These are phyloP conservation scores for Rousettus leschenaultii DNA, from an alignment of 2,113 vertebrate species.

Conservation along the genomic window DNA sequence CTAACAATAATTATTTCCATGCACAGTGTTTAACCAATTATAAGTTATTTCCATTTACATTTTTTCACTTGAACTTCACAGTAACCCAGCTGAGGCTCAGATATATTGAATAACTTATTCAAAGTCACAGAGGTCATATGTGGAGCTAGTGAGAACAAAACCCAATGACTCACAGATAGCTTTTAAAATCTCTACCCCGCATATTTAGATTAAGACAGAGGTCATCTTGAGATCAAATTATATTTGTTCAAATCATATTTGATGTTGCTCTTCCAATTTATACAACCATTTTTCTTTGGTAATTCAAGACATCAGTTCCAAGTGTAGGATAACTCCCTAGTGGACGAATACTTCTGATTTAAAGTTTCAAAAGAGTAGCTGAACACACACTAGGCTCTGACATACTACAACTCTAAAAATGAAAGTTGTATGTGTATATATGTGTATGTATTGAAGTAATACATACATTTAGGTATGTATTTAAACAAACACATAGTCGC, in stretches of 20 bases:
- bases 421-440: background rate
- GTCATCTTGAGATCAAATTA: background rate
- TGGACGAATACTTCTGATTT: background rate
- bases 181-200: background rate
- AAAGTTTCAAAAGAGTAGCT: conserved; percentile 5
- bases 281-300: background rate
- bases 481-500: background rate
- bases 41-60: background rate
- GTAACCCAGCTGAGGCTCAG: background rate
- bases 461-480: background rate
- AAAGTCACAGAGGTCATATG: background rate
- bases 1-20: background rate
- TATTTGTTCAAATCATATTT: background rate
- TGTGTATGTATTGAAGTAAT: background rate
- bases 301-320: background rate
- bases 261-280: background rate
- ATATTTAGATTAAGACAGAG: background rate
- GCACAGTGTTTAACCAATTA: background rate
- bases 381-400: background rate
- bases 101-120: background rate
- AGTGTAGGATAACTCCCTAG: background rate
- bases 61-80: background rate
- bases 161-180: background rate
- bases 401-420: background rate
- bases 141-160: background rate